phyloP scores from a whole-genome alignment of 1,140 invertebrate species.

The Condylostylus longicornis region DNA sequence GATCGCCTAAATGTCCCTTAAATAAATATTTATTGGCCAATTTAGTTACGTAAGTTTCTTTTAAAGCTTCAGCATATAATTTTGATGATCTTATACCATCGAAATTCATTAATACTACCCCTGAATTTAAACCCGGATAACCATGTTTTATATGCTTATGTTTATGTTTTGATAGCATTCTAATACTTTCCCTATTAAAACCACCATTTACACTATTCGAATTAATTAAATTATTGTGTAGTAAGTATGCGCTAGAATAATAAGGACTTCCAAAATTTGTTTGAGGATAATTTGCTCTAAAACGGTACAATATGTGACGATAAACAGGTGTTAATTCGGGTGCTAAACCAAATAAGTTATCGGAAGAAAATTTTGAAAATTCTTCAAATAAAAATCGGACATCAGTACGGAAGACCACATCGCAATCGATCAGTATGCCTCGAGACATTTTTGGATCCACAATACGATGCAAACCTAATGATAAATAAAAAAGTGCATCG shows the following conservation, averaged over 20 bases:
- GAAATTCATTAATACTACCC: slow-evolving; percentile 60
- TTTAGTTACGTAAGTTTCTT: slow-evolving; percentile 37
- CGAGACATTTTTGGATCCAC: slow-evolving; percentile 43
- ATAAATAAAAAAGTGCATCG: slow-evolving; percentile 68
- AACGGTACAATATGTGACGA: slow-evolving; percentile 56
- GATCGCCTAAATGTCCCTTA: slow-evolving; percentile 70
- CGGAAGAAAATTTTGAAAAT: slow-evolving; percentile 37
- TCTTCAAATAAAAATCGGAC: slow-evolving; percentile 48
- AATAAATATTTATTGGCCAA: slow-evolving; percentile 55
- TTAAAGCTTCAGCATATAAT: slow-evolving; percentile 42
- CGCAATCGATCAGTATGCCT: slow-evolving; percentile 63
- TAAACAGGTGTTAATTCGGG: slow-evolving; percentile 70
- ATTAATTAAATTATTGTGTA: slow-evolving; percentile 2
- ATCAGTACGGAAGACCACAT: slow-evolving; percentile 60
- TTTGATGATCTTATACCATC: slow-evolving; percentile 49
- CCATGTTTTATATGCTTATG: slow-evolving; percentile 30
- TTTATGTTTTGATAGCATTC: slow-evolving; percentile 1
- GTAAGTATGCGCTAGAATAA: slow-evolving; percentile 16
- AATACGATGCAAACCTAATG: slow-evolving; percentile 56
- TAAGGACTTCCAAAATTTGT: slow-evolving; percentile 41
- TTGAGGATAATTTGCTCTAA: slow-evolving; percentile 43
- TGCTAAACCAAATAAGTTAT: slow-evolving; percentile 57
- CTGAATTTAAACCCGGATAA: slow-evolving; percentile 67
- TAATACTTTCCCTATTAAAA: slow-evolving; percentile 1
- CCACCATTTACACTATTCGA: background rate